Conservation (phyloP, 1,140 invertebrate species). For the Drosophila subobscura region DNA sequence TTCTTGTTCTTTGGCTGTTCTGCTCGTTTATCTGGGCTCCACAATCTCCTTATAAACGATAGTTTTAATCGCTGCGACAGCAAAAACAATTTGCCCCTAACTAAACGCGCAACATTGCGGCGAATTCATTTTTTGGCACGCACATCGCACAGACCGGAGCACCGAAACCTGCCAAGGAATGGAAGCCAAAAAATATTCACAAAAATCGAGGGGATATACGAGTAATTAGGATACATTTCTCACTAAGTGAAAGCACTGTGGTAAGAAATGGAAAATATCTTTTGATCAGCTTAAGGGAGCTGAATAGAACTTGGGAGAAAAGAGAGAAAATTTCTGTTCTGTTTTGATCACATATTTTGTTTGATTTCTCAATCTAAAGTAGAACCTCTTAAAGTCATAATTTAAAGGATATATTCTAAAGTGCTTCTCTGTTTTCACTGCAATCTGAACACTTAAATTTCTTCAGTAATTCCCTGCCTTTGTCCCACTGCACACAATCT, state of each 20-base stretch:
- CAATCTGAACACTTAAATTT: constrained; percentile 20
- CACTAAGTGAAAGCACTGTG: constrained; percentile 21
- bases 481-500: constrained; percentile 15
- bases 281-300: too few species aligned
- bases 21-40: constrained; percentile 28
- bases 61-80: constrained; percentile 59
- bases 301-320: too few species aligned
- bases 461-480: constrained; percentile 6
- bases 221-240: constrained; percentile 30
- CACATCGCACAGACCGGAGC: constrained; percentile 12
- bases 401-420: too few species aligned
- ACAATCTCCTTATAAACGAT: constrained; percentile 65
- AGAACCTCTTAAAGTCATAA: too few species aligned
- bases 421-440: too few species aligned
- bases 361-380: too few species aligned
- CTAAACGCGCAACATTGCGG: constrained; percentile 56
- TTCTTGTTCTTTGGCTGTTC: neutral
- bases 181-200: constrained; percentile 40
- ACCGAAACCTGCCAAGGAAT: neutral
- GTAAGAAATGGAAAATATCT: neutral
- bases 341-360: too few species aligned
- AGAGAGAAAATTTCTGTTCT: too few species aligned
- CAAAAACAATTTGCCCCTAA: constrained; percentile 58
- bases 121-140: constrained; percentile 44
- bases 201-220: constrained; percentile 30